A percentile compares a stretch with the other conserved stretches of the same genome.
phyloP scores from a whole-genome alignment of 1,140 invertebrate genomes.

The Vanessa atalanta region DNA sequence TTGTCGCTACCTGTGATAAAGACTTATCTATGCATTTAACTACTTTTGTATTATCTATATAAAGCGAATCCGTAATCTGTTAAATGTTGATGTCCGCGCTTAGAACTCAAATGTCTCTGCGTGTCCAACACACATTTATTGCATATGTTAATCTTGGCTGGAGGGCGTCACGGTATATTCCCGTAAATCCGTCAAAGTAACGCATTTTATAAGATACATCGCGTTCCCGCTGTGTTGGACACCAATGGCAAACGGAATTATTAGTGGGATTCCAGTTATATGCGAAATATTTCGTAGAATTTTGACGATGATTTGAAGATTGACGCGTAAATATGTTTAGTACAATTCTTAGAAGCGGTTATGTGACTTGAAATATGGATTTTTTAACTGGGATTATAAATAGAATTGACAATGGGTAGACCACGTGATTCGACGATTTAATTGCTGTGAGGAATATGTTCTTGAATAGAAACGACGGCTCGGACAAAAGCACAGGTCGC shows the following conservation, averaged over 20 bases:
- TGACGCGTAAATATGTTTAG: no score
- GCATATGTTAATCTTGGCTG: conserved; percentile 14
- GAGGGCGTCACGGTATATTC: conserved; percentile 26
- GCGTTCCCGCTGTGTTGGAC: conserved; percentile 12
- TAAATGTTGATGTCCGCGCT: not conserved
- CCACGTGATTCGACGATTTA: no score
- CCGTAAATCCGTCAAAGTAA: conserved; percentile 24
- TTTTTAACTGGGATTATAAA: no score
- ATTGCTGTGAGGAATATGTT: no score
- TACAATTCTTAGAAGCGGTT: no score
- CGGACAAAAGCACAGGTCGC: no score
- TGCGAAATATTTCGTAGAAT: not conserved
- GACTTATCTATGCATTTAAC: no score
- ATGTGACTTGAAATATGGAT: no score
- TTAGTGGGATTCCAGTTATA: not conserved
- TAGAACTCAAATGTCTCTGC: conserved; percentile 2
- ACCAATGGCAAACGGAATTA: not conserved
- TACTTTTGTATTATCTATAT: not conserved
- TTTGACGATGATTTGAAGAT: not conserved
- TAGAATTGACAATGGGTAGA: no score
- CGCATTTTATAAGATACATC: conserved; percentile 4
- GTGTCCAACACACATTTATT: conserved; percentile 22
- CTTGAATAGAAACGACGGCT: no score
- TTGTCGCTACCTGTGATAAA: no score
- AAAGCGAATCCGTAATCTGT: not conserved